Evolutionary conservation across 37 sponge, comb jelly and placozoan genomes (phyloP).

Genomic region (Aplysina aerophoba): DNA sequence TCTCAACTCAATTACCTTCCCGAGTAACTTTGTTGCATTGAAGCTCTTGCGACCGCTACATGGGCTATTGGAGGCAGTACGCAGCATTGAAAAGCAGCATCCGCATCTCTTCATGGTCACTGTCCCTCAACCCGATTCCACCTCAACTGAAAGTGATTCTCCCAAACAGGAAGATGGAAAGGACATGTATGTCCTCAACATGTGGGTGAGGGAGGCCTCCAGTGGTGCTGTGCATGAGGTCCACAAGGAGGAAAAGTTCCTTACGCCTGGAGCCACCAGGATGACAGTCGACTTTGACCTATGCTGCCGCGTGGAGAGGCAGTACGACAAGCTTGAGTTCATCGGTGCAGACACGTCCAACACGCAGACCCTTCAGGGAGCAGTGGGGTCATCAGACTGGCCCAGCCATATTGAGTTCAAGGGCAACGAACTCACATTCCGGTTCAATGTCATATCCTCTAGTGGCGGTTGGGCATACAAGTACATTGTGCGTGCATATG

Average conservation of each 20-base stretch:
- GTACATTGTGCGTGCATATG: slow-evolving; percentile 73
- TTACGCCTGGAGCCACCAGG: slow-evolving; percentile 42
- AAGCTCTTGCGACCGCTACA: slow-evolving; percentile 39
- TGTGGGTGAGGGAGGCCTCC: slow-evolving; percentile 24
- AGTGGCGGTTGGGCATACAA: slow-evolving; percentile 88
- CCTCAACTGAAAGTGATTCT: background rate
- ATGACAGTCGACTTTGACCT: slow-evolving; percentile 85
- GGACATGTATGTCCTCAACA: background rate
- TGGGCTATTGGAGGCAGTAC: slow-evolving; percentile 17
- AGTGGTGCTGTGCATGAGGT: slow-evolving; percentile 15
- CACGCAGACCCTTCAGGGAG: background rate
- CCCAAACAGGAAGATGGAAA: background rate
- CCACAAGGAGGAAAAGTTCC: slow-evolving; percentile 27
- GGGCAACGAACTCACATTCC: slow-evolving; percentile 67
- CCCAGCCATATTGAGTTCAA: slow-evolving; percentile 41
- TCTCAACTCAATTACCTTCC: slow-evolving; percentile 23
- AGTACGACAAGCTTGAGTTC: slow-evolving; percentile 41
- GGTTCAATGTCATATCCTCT: slow-evolving; percentile 76
- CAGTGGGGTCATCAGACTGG: slow-evolving; percentile 8
- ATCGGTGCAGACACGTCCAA: background rate
- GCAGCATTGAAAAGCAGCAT: background rate
- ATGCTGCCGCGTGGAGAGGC: slow-evolving; percentile 69
- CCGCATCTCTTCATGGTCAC: background rate
- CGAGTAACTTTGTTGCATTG: background rate
- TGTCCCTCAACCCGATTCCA: background rate